Evolutionary conservation across 1,140 invertebrate genomes (phyloP).

Genomic region (Sitobion miscanthi): DNA sequence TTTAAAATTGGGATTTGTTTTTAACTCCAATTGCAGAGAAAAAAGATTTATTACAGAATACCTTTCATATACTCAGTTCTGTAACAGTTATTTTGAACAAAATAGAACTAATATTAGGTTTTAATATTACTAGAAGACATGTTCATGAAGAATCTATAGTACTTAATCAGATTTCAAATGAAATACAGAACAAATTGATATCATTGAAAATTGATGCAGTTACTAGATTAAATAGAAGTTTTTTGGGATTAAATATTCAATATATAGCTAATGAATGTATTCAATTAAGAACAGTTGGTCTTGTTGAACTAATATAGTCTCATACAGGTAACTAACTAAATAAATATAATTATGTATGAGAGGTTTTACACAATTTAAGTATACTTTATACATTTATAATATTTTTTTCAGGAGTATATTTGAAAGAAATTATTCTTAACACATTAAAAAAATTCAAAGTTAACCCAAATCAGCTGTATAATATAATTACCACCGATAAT

Average conservation of each 20-base stretch:
- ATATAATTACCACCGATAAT: neutral
- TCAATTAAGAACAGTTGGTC: neutral
- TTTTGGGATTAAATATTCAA: neutral
- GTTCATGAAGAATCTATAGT: neutral
- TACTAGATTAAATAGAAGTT: neutral
- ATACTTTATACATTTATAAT: neutral
- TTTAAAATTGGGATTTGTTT: too few species aligned
- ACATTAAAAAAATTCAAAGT: conserved; percentile 6
- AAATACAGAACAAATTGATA: neutral
- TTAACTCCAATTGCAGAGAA: too few species aligned
- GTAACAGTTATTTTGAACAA: too few species aligned
- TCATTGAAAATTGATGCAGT: neutral
- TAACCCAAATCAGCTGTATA: neutral
- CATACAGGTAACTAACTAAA: neutral
- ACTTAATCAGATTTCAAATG: neutral
- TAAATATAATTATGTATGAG: too few species aligned
- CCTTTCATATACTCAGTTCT: too few species aligned
- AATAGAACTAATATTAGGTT: too few species aligned
- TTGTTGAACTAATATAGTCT: neutral
- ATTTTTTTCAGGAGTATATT: neutral
- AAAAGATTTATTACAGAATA: too few species aligned
- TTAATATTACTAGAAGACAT: too few species aligned
- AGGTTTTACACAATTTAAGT: too few species aligned
- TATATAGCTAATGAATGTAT: neutral
- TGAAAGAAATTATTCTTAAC: neutral